Evolutionary conservation across 1,140 invertebrate species (phyloP), one percentile per base, ranked within the genome.

Genomic region (Drosophila tsacasi): DNA sequence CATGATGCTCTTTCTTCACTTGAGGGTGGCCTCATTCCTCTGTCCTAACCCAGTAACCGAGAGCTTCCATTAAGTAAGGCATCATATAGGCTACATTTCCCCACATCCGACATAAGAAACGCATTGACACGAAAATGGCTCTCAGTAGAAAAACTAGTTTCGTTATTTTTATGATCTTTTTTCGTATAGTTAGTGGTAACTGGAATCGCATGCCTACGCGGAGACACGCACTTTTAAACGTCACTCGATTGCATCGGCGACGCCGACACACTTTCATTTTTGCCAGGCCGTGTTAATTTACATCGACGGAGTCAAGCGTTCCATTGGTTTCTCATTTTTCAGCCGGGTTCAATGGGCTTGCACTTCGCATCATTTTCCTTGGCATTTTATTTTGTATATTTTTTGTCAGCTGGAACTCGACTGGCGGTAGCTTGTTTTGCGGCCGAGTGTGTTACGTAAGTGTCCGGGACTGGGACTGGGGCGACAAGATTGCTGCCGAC

Each of bases 401-500:
- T 25, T 62, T 32, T 44, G 35, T 23, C 21, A 50, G 27, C 42
- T 71, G 65, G 17, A 61, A 37, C 17, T 27, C 64, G 65, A 19
- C 50, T 32, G n/a, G 47, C 25, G 25, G 25, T 17, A 8, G n/a
- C 50, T 54, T 54, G 50, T 32, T 55, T 58, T 46, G 59, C 30
- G 58, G 46, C 49, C 47, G 59, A 54, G 58, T 65, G 54, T 57
- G 54, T 84, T 84, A 81, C 77, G 74, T 85, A 85, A 85, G 47
- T 76, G 74, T 57, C 68, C 46, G 69, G 66, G 27, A 49, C 15
- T 47, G 44, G 7, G 21, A 47, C 66, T 73, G 69, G 54, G 37
- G 52, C 62, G 73, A 57, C 63, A 71, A 78, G 77, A 76, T 75
- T 78, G 84, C 80, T 65, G 84, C 77, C 68, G 73, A 69, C 64